Conservation (phyloP, 2,888 invertebrate genomes). For the Ceraclea dissimilis region DNA sequence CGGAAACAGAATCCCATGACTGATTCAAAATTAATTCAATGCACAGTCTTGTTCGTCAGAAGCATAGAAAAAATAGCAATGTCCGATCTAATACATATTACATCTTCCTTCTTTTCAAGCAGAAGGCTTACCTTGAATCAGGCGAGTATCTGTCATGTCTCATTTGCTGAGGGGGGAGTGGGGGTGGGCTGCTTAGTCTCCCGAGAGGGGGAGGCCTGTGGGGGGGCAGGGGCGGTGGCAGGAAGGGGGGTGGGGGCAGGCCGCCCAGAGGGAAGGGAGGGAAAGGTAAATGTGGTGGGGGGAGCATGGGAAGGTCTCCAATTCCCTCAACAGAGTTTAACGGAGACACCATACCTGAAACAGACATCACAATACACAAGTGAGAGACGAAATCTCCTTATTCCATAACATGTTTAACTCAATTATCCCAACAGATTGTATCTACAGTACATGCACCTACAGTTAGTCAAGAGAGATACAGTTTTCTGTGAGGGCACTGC, state of each 20-base stretch:
- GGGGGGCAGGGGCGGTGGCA: slow-evolving; percentile 53
- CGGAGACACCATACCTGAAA: slow-evolving; percentile 49
- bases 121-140: slow-evolving; percentile 20
- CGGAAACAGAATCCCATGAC: too few relatives aligned
- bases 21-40: too few relatives aligned
- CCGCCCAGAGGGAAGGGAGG: slow-evolving; percentile 42
- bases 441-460: too few relatives aligned
- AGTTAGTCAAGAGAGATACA: too few relatives aligned
- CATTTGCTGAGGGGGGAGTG: slow-evolving; percentile 34
- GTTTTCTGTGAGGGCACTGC: too few relatives aligned
- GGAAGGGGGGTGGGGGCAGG: slow-evolving; percentile 57
- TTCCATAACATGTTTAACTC: too few relatives aligned
- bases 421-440: too few relatives aligned
- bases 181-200: slow-evolving; percentile 31
- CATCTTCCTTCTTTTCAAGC: too few relatives aligned
- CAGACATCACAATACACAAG: too few relatives aligned
- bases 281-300: slow-evolving; percentile 50
- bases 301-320: slow-evolving; percentile 54
- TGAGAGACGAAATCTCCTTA: not conserved
- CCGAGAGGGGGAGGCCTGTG: slow-evolving; percentile 47
- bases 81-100: too few relatives aligned
- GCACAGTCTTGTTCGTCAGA: too few relatives aligned
- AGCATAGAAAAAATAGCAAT: too few relatives aligned
- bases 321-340: slow-evolving; percentile 32
- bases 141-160: slow-evolving; percentile 22